Evolutionary conservation across 2,113 vertebrate species (phyloP).

Genomic region (Arothron firmamentum): DNA sequence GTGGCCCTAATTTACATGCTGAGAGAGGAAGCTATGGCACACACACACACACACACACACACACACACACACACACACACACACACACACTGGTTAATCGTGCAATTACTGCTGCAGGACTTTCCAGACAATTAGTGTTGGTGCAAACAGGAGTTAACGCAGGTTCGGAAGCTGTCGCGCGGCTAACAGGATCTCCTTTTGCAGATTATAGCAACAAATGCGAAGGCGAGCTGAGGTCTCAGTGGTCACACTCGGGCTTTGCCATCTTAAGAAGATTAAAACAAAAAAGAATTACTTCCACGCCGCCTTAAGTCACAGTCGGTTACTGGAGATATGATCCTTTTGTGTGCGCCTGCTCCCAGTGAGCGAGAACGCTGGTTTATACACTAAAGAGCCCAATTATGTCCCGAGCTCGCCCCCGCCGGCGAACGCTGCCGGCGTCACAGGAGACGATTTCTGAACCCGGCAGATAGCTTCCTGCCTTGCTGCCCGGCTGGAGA

Average conservation of each 20-base stretch:
- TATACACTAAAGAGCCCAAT: conserved; percentile 54
- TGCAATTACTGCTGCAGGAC: conserved; percentile 41
- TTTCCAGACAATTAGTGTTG: conserved; percentile 41
- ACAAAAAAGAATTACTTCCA: background rate
- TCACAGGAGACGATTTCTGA: conserved; percentile 35
- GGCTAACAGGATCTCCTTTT: background rate
- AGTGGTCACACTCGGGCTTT: background rate
- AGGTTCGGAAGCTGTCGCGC: background rate
- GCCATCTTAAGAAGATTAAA: conserved; percentile 5
- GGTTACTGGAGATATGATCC: conserved; percentile 17
- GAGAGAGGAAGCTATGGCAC: conserved; percentile 12
- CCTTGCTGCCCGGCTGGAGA: background rate
- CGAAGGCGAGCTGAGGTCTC: background rate
- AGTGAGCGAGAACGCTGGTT: conserved; percentile 18
- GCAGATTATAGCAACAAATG: background rate
- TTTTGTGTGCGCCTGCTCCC: conserved; percentile 31
- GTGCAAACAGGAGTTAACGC: conserved; percentile 6
- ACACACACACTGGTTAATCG: background rate
- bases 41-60: conserved; percentile 1
- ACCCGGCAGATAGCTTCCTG: conserved; percentile 44
- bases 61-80: conserved; percentile 3
- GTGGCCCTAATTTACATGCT: conserved; percentile 48
- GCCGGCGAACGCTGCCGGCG: conserved; percentile 25
- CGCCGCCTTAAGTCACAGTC: too few species aligned
- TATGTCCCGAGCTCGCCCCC: conserved; percentile 43